These are phyloP conservation scores for Genyomyrus donnyi DNA, from an alignment of 2,113 vertebrate genomes.

Conservation along the genomic window DNA sequence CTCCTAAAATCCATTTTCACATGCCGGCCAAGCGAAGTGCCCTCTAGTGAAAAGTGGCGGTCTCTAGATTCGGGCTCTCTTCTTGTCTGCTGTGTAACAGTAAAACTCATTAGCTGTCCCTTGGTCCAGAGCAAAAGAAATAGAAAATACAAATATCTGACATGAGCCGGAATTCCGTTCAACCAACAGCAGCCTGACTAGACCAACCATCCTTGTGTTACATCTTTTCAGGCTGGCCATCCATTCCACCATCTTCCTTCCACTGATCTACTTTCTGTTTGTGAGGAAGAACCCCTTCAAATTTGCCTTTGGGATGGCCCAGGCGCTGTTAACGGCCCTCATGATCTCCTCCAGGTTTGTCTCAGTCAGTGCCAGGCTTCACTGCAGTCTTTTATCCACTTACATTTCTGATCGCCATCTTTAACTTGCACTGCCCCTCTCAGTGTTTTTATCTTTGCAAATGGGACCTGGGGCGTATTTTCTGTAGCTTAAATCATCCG, in stretches of 20 bases:
- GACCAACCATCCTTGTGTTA: neutral
- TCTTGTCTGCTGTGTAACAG: neutral
- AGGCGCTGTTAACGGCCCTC: slow-evolving; percentile 87
- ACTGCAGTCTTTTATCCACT: neutral
- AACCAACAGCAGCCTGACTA: neutral
- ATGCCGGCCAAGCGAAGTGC: slow-evolving; percentile 15
- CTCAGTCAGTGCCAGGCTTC: neutral
- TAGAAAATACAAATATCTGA: neutral
- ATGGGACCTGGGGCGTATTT: neutral
- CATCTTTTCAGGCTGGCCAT: slow-evolving; percentile 74
- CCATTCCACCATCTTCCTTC: slow-evolving; percentile 76
- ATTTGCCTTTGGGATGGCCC: slow-evolving; percentile 88
- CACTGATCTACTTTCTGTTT: slow-evolving; percentile 80
- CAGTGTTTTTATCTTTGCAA: neutral
- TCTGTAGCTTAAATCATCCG: no score
- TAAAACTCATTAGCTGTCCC: neutral
- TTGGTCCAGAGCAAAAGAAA: neutral
- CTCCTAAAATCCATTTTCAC: slow-evolving; percentile 47
- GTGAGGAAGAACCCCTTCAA: slow-evolving; percentile 89
- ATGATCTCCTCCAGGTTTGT: slow-evolving; percentile 84
- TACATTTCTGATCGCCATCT: neutral
- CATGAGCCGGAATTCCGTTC: neutral
- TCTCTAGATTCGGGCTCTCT: neutral
- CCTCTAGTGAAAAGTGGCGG: neutral
- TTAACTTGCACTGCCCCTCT: neutral